phyloP scores from a whole-genome alignment of 2,888 invertebrate species.

The Macaria notata region DNA sequence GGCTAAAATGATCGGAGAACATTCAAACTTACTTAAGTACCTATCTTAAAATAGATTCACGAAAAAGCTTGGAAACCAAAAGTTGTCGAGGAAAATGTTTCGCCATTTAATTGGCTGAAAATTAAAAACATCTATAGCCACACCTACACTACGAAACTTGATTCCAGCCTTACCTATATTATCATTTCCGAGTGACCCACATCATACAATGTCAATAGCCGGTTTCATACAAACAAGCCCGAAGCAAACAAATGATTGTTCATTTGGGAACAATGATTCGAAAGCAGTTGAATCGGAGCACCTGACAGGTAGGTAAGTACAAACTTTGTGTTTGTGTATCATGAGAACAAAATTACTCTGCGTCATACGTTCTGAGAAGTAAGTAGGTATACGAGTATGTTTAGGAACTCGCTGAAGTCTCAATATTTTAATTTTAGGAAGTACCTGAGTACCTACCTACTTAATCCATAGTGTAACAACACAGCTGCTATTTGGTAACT shows the following conservation, averaged over 20 bases:
- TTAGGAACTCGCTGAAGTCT: not conserved
- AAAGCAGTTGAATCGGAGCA: slow-evolving; percentile 18
- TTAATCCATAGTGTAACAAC: too few species aligned
- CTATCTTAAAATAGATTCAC: too few species aligned
- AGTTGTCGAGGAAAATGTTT: too few species aligned
- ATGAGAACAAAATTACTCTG: slow-evolving; percentile 34
- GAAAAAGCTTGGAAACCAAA: too few species aligned
- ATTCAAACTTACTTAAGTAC: too few species aligned
- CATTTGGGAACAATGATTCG: slow-evolving; percentile 42
- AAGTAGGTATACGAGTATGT: not conserved
- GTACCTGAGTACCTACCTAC: too few species aligned
- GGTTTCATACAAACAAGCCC: slow-evolving; percentile 30
- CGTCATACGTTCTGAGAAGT: slow-evolving; percentile 28
- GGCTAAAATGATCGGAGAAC: too few species aligned
- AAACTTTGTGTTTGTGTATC: slow-evolving; percentile 35
- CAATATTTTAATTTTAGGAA: too few species aligned
- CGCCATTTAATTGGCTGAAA: too few species aligned
- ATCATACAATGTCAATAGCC: slow-evolving; percentile 29
- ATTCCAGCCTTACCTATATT: not conserved
- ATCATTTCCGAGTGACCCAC: slow-evolving; percentile 29
- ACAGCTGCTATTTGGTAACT: too few species aligned
- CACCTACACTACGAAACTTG: too few species aligned
- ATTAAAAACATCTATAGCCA: too few species aligned
- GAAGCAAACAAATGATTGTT: slow-evolving; percentile 40
- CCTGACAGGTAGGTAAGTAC: slow-evolving; percentile 15